Conservation (phyloP, 92 coral and sea anemone species). For the Hydrozoanthus gracilis region DNA sequence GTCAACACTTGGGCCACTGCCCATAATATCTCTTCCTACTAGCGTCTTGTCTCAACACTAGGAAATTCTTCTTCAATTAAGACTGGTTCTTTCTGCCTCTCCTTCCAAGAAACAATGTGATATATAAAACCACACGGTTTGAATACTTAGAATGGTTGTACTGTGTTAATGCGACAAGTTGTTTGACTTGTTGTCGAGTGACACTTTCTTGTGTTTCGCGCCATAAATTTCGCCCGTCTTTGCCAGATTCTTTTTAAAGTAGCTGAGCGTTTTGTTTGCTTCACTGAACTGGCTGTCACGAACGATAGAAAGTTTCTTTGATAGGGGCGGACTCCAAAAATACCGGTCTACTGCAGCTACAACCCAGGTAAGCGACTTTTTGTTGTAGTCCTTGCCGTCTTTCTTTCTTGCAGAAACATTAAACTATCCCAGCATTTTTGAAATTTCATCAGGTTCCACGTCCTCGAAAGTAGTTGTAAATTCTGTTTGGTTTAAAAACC, state of each 20-base stretch:
- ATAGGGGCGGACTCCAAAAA: no score
- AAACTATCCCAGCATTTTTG: constrained; percentile 44
- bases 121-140: constrained; percentile 61
- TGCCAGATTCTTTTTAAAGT: constrained; percentile 49
- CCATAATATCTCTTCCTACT: constrained; percentile 37
- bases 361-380: constrained; percentile 48
- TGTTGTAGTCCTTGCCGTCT: no score
- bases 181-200: constrained; percentile 41
- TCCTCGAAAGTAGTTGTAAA: constrained; percentile 41
- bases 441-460: constrained; percentile 46
- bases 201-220: constrained; percentile 50
- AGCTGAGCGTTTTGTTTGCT: constrained; percentile 55
- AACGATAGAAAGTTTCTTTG: no score
- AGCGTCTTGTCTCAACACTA: constrained; percentile 49
- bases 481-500: constrained; percentile 38
- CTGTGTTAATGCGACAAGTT: constrained; percentile 56
- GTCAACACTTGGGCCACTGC: constrained; percentile 52
- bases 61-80: constrained; percentile 48
- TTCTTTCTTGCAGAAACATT: constrained; percentile 55
- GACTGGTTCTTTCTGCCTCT: constrained; percentile 67
- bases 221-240: constrained; percentile 60
- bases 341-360: constrained; percentile 57
- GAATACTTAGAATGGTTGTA: constrained; percentile 53
- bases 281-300: constrained; percentile 50
- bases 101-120: constrained; percentile 57